Evolutionary conservation across 2,888 invertebrate genomes (phyloP).

Genomic region (Chloroclysta siterata): DNA sequence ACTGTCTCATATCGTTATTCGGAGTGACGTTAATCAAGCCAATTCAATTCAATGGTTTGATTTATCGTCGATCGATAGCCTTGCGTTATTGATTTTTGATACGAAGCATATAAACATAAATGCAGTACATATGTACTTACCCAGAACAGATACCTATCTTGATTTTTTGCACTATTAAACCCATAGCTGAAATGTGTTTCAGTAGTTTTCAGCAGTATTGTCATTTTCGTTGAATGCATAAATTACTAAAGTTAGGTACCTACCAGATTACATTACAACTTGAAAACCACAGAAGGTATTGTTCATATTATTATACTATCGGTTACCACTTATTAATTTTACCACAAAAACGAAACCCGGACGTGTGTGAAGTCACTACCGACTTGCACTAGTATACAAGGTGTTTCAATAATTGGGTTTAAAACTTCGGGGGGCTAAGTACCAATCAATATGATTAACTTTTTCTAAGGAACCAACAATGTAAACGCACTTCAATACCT

Average conservation of each 20-base stretch:
- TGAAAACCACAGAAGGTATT: conserved; percentile 21
- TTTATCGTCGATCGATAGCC: conserved; percentile 49
- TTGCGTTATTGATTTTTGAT: conserved; percentile 32
- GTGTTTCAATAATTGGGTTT: too few relatives aligned
- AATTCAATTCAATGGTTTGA: conserved; percentile 54
- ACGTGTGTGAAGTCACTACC: neutral
- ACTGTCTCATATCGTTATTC: conserved; percentile 67
- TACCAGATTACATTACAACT: conserved; percentile 10
- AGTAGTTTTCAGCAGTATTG: too few relatives aligned
- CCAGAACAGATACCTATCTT: neutral
- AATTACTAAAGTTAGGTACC: conserved; percentile 14
- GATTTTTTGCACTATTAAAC: neutral
- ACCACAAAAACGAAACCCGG: neutral
- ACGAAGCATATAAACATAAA: neutral
- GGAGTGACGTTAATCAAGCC: conserved; percentile 58
- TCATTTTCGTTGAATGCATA: too few relatives aligned
- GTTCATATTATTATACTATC: conserved; percentile 4
- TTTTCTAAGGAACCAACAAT: too few relatives aligned
- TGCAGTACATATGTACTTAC: neutral
- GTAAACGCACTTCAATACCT: too few relatives aligned
- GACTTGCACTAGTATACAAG: too few relatives aligned
- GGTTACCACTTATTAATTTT: neutral
- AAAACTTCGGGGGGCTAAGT: too few relatives aligned
- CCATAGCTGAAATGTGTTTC: too few relatives aligned
- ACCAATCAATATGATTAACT: too few relatives aligned